A percentile compares a stretch with the other conserved stretches of the same genome.
phyloP scores from a whole-genome alignment of 2,797 vertebrate genomes.

The Characodon lateralis region DNA sequence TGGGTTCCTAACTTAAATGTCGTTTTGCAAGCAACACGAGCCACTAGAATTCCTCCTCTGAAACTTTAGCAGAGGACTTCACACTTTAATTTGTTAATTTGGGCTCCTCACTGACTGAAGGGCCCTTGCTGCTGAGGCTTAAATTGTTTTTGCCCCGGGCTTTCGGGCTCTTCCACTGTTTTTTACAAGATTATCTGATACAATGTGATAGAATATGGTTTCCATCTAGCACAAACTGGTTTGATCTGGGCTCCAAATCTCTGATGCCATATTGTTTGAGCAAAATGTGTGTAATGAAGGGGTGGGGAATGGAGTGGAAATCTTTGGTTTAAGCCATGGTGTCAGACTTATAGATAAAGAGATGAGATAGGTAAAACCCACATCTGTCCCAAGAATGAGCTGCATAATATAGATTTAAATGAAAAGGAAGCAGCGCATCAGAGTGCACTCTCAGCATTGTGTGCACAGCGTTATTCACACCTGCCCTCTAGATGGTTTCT shows the following conservation, averaged over 20 bases:
- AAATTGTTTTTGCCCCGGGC: conserved; percentile 37
- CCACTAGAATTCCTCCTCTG: not conserved
- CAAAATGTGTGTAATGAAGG: conserved; percentile 34
- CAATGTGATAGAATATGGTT: conserved; percentile 60
- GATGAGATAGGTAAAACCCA: conserved; percentile 56
- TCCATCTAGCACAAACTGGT: conserved; percentile 66
- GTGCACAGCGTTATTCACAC: conserved; percentile 15
- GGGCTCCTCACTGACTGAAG: conserved; percentile 17
- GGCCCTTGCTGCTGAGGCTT: conserved; percentile 27
- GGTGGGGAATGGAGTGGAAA: conserved; percentile 3
- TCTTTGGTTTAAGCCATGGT: conserved; percentile 37
- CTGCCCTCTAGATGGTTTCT: conserved; percentile 18
- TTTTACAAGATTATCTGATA: conserved; percentile 55
- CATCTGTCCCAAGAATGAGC: conserved; percentile 36
- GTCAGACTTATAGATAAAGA: conserved; percentile 46
- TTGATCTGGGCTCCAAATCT: conserved; percentile 63
- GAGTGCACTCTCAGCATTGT: conserved; percentile 11
- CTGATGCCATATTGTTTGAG: conserved; percentile 43
- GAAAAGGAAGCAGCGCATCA: conserved; percentile 9
- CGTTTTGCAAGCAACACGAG: not conserved
- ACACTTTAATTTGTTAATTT: conserved; percentile 18
- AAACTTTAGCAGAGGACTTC: conserved; percentile 19
- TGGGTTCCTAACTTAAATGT: not conserved
- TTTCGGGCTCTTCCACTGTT: conserved; percentile 44
- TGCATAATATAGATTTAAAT: conserved; percentile 29